phyloP scores from a whole-genome alignment of 1,140 invertebrate genomes.

The Hycleus phaleratus region DNA sequence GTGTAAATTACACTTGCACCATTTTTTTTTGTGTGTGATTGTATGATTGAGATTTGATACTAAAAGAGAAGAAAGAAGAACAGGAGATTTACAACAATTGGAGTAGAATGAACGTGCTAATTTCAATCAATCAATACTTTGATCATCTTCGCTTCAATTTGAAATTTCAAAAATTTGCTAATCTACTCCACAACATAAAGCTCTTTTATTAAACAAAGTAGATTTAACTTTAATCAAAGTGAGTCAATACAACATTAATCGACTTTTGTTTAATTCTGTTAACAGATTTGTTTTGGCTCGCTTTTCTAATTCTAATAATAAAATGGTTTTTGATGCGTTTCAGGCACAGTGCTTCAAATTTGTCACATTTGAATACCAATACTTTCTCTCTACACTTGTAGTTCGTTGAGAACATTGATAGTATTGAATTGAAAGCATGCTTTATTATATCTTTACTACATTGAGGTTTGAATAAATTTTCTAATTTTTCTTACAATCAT shows the following conservation, averaged over 20 bases:
- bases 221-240: slow-evolving; percentile 6
- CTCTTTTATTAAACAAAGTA: too few species aligned
- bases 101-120: background rate
- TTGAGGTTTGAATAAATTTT: too few species aligned
- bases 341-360: too few species aligned
- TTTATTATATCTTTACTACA: background rate
- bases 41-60: slow-evolving; percentile 24
- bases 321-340: too few species aligned
- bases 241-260: slow-evolving; percentile 2
- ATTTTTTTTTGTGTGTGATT: slow-evolving; percentile 34
- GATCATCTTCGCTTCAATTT: too few species aligned
- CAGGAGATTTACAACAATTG: background rate
- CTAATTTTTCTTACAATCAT: too few species aligned
- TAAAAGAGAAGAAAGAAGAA: background rate
- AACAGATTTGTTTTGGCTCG: slow-evolving; percentile 6
- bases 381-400: slow-evolving; percentile 39
- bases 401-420: slow-evolving; percentile 8
- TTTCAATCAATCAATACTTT: too few species aligned
- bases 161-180: too few species aligned
- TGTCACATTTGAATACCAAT: slow-evolving; percentile 61
- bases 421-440: slow-evolving; percentile 6
- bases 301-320: background rate
- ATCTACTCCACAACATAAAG: too few species aligned
- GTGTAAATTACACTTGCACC: slow-evolving; percentile 41
- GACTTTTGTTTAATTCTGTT: background rate